Base-by-base conservation (phyloP, 2,888 invertebrate species). In the Altica lythri region DNA sequence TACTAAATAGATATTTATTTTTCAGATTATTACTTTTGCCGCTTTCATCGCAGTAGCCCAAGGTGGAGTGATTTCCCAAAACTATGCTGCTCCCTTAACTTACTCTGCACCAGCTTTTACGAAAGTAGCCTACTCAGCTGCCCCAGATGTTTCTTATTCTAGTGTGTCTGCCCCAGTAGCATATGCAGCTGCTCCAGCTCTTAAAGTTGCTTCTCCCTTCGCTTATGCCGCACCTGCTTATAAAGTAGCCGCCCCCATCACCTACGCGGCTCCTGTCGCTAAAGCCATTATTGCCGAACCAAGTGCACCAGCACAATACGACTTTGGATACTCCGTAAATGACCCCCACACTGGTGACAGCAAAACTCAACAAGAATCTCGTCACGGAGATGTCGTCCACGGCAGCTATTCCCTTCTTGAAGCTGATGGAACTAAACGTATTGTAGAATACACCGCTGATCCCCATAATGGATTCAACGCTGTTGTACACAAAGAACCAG, bases 321-420 rank as follows among this genome's bases (percentile, higher is more conserved):
- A 67, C 17, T 67, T 64, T 52, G 67, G 66, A 38, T 67, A 67
- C 53, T 46, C 65, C 51, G 65, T 66, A 17, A 66, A 52, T 54
- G 66, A 66, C 57, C 67, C 67, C 43, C 64, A 65, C 54, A 80
- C 80, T 48, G 80, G 64, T 78, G 81, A 81, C 75, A 77, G 78
- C 72, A 81, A 81, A 73, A 75, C 73, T n/a, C 84, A 84, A 74
- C 83, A 83, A 62, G 84, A 85, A 76, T 81, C 82, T 59, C 82
- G 84, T 54, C 75, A 77, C 30, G 80, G 80, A 2, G 78, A 78
- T 64, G 77, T 77, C 61, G 68, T 78, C 35, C 74, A 75, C 47
- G 80, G 80, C 1, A 80, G 80, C 74, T 79, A 80, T 71, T 80
- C 79, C 49, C 66, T 81, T 1, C 72, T 81, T 56, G 81, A 81